phyloP scores from a whole-genome alignment of 2,797 vertebrate species.

The Coregonus sp. region DNA sequence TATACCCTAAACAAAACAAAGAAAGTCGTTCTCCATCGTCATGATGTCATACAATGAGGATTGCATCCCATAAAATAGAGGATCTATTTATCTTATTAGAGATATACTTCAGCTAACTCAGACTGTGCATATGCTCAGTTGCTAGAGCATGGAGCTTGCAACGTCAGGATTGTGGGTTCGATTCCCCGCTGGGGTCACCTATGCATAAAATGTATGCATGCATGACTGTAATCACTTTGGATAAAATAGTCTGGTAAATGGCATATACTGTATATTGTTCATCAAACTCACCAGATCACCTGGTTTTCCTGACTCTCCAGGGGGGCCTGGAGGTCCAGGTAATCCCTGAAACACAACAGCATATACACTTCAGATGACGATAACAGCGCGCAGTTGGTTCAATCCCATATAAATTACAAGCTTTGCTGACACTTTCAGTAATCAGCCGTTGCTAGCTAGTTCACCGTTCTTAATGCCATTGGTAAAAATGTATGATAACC shows the following conservation, averaged over 20 bases:
- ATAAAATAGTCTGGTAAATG: too few relatives aligned
- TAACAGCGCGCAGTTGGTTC: neutral
- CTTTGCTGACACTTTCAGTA: too few relatives aligned
- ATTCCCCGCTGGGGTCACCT: too few relatives aligned
- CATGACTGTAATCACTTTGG: too few relatives aligned
- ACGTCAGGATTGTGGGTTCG: too few relatives aligned
- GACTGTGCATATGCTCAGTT: neutral
- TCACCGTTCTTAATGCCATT: neutral
- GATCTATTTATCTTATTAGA: neutral
- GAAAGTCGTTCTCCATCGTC: neutral
- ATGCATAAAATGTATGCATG: too few relatives aligned
- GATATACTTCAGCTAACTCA: neutral
- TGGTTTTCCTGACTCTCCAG: conserved; percentile 94
- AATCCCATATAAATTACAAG: too few relatives aligned
- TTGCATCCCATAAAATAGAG: neutral
- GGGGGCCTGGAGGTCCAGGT: conserved; percentile 93
- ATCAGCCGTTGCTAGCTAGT: neutral
- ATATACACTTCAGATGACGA: neutral
- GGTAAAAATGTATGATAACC: conserved; percentile 18
- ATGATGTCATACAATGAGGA: neutral
- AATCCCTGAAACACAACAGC: conserved; percentile 79
- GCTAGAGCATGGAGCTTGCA: too few relatives aligned
- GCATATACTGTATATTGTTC: neutral
- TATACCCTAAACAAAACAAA: conserved; percentile 82
- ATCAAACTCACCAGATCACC: conserved; percentile 86